Percentiles rank a stretch among this genome's conserved stretches.
Evolutionary conservation across 2,797 vertebrate genomes (phyloP).

Genomic region (Phataginus tetradactyla): DNA sequence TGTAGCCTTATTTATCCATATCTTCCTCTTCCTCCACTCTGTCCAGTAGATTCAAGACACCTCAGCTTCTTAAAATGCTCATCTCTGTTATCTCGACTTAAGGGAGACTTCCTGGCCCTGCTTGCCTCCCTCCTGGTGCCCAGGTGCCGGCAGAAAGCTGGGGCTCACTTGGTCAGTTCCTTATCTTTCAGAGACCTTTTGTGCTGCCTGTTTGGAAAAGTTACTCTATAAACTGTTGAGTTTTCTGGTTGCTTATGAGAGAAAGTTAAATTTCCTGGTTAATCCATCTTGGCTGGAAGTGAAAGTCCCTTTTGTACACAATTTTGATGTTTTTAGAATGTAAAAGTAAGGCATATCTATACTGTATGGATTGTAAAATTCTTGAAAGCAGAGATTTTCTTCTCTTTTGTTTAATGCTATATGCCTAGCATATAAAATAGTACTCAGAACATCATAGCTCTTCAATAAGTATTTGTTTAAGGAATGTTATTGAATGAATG

Average conservation of each 20-base stretch:
- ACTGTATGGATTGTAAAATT: not conserved
- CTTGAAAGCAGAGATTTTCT: not conserved
- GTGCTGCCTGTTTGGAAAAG: not conserved
- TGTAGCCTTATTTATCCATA: not conserved
- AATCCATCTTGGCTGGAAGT: not conserved
- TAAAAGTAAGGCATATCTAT: not conserved
- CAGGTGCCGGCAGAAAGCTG: not conserved
- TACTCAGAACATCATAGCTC: not conserved
- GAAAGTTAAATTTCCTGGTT: not conserved
- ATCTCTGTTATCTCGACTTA: not conserved
- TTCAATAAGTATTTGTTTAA: not conserved
- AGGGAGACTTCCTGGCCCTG: not conserved
- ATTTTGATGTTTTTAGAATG: not conserved
- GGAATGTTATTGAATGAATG: not conserved
- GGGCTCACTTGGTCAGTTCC: not conserved
- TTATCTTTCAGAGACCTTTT: not conserved
- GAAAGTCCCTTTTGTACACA: not conserved
- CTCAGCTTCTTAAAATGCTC: not conserved
- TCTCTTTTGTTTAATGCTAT: not conserved
- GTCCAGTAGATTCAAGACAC: not conserved
- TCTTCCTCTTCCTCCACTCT: not conserved
- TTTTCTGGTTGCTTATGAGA: not conserved
- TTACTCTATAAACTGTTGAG: not conserved
- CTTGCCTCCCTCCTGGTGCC: not conserved
- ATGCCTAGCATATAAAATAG: not conserved